phyloP scores from a whole-genome alignment of 1,140 invertebrate species.

The Apis florea region DNA sequence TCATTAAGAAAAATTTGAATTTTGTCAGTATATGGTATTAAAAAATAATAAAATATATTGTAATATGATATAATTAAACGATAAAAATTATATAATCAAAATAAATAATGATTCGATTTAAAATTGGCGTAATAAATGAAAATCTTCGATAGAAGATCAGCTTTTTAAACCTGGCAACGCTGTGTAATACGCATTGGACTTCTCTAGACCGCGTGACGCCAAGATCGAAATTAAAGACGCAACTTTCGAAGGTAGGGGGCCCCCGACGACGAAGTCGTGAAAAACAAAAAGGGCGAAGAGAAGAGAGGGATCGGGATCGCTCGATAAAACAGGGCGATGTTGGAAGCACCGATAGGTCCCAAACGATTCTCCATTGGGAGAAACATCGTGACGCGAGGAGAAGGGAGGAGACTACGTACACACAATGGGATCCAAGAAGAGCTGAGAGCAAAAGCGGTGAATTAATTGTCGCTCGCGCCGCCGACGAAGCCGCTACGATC shows the following conservation, averaged over 20 bases:
- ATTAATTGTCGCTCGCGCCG: slow-evolving; percentile 78
- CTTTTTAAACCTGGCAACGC: slow-evolving; percentile 38
- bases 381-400: slow-evolving; percentile 16
- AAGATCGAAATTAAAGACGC: slow-evolving; percentile 66
- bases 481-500: slow-evolving; percentile 72
- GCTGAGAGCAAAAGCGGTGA: slow-evolving; percentile 75
- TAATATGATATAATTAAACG: background rate
- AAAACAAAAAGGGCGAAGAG: slow-evolving; percentile 50
- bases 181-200: slow-evolving; percentile 11
- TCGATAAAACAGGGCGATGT: slow-evolving; percentile 68
- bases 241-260: slow-evolving; percentile 38
- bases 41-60: too few species aligned
- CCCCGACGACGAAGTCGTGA: slow-evolving; percentile 45
- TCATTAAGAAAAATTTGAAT: too few species aligned
- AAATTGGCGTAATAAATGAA: background rate
- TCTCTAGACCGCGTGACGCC: slow-evolving; percentile 74
- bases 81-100: background rate
- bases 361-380: slow-evolving; percentile 26
- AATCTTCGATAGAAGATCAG: background rate
- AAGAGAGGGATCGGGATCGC: slow-evolving; percentile 56
- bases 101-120: background rate
- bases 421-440: slow-evolving; percentile 68
- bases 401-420: slow-evolving; percentile 52
- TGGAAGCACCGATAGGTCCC: slow-evolving; percentile 54
- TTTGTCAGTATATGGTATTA: too few species aligned